Percentiles rank a stretch among this genome's conserved stretches.
Conservation (phyloP, 2,888 invertebrate species). For the Micoletzkya japonica region DNA sequence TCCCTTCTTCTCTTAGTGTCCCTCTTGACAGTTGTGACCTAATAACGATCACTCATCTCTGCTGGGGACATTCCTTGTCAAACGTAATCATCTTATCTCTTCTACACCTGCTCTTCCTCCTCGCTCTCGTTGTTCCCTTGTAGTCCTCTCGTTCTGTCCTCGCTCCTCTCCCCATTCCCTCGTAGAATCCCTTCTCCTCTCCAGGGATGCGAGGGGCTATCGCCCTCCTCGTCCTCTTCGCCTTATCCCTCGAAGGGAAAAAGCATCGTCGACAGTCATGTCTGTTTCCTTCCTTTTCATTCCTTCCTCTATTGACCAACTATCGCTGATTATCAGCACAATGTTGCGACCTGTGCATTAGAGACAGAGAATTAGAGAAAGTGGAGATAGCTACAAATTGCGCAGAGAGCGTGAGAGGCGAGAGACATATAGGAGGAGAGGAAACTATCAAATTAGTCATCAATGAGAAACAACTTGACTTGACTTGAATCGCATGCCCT, state of each 20-base stretch:
- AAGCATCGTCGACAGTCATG: slow-evolving; percentile 23
- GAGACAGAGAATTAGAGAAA: neutral
- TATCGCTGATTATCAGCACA: neutral
- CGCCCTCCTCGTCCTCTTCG: slow-evolving; percentile 13
- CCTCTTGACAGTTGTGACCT: slow-evolving; percentile 26
- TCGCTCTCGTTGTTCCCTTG: neutral
- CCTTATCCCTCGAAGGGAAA: slow-evolving; percentile 8
- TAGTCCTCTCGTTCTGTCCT: neutral
- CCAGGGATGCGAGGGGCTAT: slow-evolving; percentile 16
- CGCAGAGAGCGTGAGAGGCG: neutral
- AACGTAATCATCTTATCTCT: neutral
- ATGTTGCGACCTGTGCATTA: too few relatives aligned
- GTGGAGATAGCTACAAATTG: neutral
- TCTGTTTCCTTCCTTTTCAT: neutral
- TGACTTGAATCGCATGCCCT: too few relatives aligned
- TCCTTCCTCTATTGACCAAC: neutral
- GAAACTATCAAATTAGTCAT: too few relatives aligned
- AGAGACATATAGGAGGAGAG: slow-evolving; percentile 2
- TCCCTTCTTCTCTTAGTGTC: slow-evolving; percentile 6
- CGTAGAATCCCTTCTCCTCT: neutral
- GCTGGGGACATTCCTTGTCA: neutral
- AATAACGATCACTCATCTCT: slow-evolving; percentile 16
- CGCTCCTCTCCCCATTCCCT: slow-evolving; percentile 9
- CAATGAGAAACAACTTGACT: too few relatives aligned
- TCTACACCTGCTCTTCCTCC: neutral